A percentile compares a stretch with the other conserved stretches of the same genome.
Conservation (phyloP, 2,888 invertebrate species). For the Noctua comes region DNA sequence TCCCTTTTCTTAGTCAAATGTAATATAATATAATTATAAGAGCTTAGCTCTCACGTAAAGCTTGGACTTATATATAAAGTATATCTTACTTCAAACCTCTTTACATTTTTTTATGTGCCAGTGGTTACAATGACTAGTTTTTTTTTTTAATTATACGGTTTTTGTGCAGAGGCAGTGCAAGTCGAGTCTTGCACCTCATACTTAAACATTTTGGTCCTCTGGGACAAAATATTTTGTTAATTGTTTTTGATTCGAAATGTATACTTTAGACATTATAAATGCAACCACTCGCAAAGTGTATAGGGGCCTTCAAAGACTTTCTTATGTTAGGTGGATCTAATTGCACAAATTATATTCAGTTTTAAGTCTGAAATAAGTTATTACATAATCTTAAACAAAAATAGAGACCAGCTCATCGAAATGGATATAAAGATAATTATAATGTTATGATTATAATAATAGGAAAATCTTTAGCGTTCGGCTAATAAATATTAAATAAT, state of each 20-base stretch:
- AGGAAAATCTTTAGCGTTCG: not conserved
- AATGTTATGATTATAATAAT: not conserved
- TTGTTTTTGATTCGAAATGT: not conserved
- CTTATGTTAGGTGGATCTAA: constrained; percentile 34
- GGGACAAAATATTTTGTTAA: not conserved
- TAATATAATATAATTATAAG: constrained; percentile 42
- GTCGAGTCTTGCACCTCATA: not conserved
- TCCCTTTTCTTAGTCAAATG: constrained; percentile 34
- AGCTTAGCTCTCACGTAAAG: constrained; percentile 55
- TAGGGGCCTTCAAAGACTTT: constrained; percentile 30
- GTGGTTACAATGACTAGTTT: no score
- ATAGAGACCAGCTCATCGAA: constrained; percentile 28
- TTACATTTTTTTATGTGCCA: not conserved
- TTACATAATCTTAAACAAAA: constrained; percentile 17
- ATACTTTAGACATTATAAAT: not conserved
- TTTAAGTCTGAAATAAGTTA: constrained; percentile 15
- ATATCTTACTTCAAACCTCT: constrained; percentile 26
- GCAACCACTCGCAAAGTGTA: constrained; percentile 7
- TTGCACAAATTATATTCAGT: constrained; percentile 22
- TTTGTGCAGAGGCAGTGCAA: not conserved
- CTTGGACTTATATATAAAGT: constrained; percentile 49
- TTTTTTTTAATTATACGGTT: no score
- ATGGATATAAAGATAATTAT: constrained; percentile 1
- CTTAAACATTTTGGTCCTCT: not conserved
- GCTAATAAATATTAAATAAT: not conserved